Percentiles rank a stretch among this genome's conserved stretches.
phyloP scores from a whole-genome alignment of 2,888 invertebrate genomes.

The Nomada lathburiana region DNA sequence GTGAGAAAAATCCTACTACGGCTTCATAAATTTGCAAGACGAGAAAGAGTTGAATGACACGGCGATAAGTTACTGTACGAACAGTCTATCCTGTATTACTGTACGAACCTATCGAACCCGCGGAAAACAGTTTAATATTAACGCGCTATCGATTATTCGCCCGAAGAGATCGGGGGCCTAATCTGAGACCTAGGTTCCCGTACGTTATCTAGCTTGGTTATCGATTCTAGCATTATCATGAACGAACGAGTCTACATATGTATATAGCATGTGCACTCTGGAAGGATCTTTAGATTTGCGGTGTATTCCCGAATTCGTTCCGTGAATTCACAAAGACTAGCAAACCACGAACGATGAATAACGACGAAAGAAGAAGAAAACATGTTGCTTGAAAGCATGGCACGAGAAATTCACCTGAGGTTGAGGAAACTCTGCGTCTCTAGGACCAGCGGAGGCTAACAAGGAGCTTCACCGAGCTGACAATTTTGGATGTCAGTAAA shows the following conservation, averaged over 20 bases:
- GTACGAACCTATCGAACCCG: too few relatives aligned
- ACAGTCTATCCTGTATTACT: not conserved
- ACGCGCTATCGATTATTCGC: conserved; percentile 30
- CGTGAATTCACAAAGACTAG: not conserved
- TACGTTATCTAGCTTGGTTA: conserved; percentile 8
- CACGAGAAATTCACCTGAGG: not conserved
- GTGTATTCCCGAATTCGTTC: conserved; percentile 6
- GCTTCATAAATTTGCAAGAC: not conserved
- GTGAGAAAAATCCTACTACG: not conserved
- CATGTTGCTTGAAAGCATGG: not conserved
- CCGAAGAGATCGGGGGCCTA: conserved; percentile 1
- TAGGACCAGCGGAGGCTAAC: too few relatives aligned
- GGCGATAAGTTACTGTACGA: not conserved
- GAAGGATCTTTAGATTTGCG: not conserved
- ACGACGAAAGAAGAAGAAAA: not conserved
- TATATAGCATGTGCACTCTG: not conserved
- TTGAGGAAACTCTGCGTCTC: not conserved
- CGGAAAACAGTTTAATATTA: conserved; percentile 30
- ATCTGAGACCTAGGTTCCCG: conserved; percentile 6
- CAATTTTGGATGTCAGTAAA: too few relatives aligned
- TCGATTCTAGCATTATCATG: conserved; percentile 27
- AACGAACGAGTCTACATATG: not conserved
- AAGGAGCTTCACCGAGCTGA: too few relatives aligned
- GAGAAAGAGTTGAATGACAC: not conserved
- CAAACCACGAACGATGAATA: not conserved